These are phyloP conservation scores for Phalacrocorax aristotelis DNA, from an alignment of 2,113 vertebrate species.

Conservation along the genomic window DNA sequence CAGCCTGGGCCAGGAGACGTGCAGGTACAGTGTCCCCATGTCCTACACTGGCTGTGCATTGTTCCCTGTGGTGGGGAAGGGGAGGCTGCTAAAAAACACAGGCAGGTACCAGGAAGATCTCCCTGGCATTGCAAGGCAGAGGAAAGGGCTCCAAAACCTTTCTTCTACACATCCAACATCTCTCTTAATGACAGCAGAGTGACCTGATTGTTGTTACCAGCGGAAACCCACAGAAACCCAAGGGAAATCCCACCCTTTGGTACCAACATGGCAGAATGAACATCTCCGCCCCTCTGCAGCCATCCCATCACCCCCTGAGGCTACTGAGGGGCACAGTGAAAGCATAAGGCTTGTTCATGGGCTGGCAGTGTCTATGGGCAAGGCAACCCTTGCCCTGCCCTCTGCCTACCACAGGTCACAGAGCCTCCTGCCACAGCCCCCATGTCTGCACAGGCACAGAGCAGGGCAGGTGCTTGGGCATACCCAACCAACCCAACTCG, in stretches of 20 bases:
- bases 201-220: not conserved
- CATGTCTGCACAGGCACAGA: not conserved
- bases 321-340: not conserved
- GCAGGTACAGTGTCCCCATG: not conserved
- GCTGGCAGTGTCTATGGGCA: not conserved
- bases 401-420: not conserved
- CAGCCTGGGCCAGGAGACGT: not conserved
- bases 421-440: not conserved
- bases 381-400: not conserved
- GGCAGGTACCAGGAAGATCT: not conserved
- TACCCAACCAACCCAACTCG: not conserved
- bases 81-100: not conserved
- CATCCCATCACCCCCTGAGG: not conserved
- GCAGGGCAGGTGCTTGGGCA: not conserved
- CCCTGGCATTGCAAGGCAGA: not conserved
- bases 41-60: not conserved
- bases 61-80: not conserved
- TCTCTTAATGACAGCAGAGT: not conserved
- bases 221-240: not conserved
- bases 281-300: not conserved
- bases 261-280: not conserved
- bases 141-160: not conserved
- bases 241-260: not conserved
- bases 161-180: not conserved
- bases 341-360: not conserved